Evolutionary conservation across 2,888 invertebrate genomes (phyloP).

Genomic region (Campoplex nolae): DNA sequence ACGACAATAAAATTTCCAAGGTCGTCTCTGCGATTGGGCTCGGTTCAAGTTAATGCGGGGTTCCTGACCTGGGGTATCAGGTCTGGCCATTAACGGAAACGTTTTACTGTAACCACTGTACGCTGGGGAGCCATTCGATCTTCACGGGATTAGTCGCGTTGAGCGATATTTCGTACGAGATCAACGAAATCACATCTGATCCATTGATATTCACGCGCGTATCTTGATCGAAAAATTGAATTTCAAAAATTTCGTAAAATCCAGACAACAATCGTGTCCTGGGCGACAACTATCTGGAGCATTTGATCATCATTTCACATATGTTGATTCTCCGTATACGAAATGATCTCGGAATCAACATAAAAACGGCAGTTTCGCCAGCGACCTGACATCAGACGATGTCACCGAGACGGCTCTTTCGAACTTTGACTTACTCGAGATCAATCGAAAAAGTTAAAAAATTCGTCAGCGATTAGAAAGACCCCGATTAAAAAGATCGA

Average conservation of each 20-base stretch:
- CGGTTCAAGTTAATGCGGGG: background rate
- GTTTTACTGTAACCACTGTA: slow-evolving; percentile 70
- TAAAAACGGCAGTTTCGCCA: too few relatives aligned
- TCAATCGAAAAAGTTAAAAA: background rate
- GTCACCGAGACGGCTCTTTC: too few relatives aligned
- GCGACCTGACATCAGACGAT: too few relatives aligned
- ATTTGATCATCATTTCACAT: too few relatives aligned
- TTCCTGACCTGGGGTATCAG: slow-evolving; percentile 31
- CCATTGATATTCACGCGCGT: background rate
- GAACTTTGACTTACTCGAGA: background rate
- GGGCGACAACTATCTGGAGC: too few relatives aligned
- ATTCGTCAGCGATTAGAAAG: background rate
- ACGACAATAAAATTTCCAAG: background rate
- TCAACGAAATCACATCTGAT: background rate
- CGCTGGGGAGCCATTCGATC: background rate
- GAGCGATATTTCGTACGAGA: background rate
- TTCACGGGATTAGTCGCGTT: background rate
- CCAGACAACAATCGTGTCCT: background rate
- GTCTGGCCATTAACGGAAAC: slow-evolving; percentile 75
- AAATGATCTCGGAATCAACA: background rate
- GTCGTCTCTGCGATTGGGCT: background rate
- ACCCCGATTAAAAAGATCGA: background rate
- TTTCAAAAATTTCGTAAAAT: background rate
- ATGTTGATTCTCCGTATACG: too few relatives aligned
- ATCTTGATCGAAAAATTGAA: background rate